Evolutionary conservation across 92 coral and sea anemone genomes (phyloP).

Genomic region (Chrysogorgia sp.): DNA sequence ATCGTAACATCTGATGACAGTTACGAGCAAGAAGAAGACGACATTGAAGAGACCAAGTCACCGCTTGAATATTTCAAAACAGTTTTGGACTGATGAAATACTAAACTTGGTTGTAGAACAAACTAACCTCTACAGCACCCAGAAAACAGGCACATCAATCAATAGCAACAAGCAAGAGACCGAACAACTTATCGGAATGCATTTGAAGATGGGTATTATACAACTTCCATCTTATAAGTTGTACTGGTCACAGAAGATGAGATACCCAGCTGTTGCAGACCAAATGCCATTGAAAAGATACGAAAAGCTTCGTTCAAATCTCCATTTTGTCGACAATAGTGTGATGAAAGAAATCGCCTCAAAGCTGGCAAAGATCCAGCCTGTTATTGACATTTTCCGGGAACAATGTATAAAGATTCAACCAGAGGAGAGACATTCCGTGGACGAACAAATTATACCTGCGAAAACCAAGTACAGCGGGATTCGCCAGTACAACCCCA

Average conservation of each 20-base stretch:
- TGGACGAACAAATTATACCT: no score
- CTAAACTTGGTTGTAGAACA: conserved; percentile 21
- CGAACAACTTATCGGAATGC: conserved; percentile 29
- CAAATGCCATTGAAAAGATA: conserved; percentile 30
- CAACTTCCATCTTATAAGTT: conserved; percentile 33
- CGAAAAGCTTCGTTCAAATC: conserved; percentile 27
- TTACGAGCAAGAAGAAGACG: conserved; percentile 6
- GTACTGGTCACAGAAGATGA: conserved; percentile 29
- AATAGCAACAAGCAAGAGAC: conserved; percentile 7
- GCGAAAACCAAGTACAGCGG: no score
- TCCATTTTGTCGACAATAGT: conserved; percentile 29
- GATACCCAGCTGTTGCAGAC: conserved; percentile 23
- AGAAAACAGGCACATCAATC: conserved; percentile 9
- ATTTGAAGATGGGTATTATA: conserved; percentile 30
- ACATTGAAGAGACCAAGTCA: conserved; percentile 35
- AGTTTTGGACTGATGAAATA: conserved; percentile 37
- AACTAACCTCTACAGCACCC: conserved; percentile 34
- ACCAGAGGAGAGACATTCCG: conserved; percentile 17
- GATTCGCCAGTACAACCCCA: no score
- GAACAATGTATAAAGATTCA: conserved; percentile 2
- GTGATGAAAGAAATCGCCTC: not conserved
- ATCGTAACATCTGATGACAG: conserved; percentile 1
- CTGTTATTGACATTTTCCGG: conserved; percentile 7
- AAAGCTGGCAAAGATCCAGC: conserved; percentile 13
- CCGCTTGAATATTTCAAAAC: conserved; percentile 27